Percentiles rank a stretch among this genome's conserved stretches.
These are phyloP conservation scores for Heliconius nattereri DNA, from an alignment of 1,140 invertebrate species.

Conservation along the genomic window DNA sequence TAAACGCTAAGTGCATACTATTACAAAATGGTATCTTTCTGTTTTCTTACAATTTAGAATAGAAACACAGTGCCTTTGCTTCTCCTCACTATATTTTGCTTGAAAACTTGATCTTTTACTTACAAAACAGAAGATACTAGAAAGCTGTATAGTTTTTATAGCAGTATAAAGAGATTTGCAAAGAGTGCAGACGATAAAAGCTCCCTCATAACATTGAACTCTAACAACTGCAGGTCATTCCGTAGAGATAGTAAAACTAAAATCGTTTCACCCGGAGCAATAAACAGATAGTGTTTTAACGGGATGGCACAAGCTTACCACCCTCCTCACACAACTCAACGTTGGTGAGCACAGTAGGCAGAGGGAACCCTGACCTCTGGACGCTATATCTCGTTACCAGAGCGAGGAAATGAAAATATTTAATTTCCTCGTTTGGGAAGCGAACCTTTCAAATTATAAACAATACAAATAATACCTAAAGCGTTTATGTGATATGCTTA, in stretches of 20 bases:
- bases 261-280: not conserved
- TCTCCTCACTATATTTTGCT: not conserved
- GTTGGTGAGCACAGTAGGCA: not conserved
- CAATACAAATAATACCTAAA: too few relatives aligned
- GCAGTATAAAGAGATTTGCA: slow-evolving; percentile 1
- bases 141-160: not conserved
- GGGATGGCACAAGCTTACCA: not conserved
- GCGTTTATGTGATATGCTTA: too few relatives aligned
- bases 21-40: not conserved
- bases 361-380: too few relatives aligned
- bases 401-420: too few relatives aligned
- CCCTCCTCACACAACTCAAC: not conserved
- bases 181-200: slow-evolving; percentile 14
- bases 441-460: too few relatives aligned
- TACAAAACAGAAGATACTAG: not conserved
- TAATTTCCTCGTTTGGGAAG: too few relatives aligned
- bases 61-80: not conserved
- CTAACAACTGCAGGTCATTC: slow-evolving; percentile 6
- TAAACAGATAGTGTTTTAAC: slow-evolving; percentile 10
- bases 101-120: not conserved
- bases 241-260: slow-evolving; percentile 3
- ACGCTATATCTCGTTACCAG: too few relatives aligned
- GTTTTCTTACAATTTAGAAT: not conserved
- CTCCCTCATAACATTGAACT: slow-evolving; percentile 12
- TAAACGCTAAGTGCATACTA: not conserved